Evolutionary conservation across 2,888 invertebrate species (phyloP).

Genomic region (Thymelicus sylvestris): DNA sequence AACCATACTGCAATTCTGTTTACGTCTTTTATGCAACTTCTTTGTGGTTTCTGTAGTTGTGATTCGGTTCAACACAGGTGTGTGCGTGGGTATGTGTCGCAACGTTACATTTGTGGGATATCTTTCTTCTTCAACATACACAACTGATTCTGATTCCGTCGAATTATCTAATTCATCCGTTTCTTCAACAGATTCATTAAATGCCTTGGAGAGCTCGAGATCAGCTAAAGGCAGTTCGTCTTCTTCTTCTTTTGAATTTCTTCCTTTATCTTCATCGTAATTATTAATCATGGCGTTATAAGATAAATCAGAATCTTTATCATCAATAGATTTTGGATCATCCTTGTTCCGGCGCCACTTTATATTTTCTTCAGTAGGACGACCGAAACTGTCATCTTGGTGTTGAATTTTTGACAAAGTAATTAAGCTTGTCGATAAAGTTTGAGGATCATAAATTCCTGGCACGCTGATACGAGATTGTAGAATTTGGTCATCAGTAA

Average conservation of each 20-base stretch:
- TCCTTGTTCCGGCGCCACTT: constrained; percentile 33
- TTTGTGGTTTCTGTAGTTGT: constrained; percentile 1
- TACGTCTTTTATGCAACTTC: constrained; percentile 39
- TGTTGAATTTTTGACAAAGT: not conserved
- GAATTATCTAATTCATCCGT: constrained; percentile 40
- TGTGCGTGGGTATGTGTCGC: not conserved
- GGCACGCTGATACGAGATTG: constrained; percentile 8
- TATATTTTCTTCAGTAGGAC: constrained; percentile 10
- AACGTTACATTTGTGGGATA: constrained; percentile 49
- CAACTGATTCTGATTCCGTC: constrained; percentile 33
- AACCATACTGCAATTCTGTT: constrained; percentile 59
- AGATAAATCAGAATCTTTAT: constrained; percentile 53
- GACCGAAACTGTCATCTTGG: constrained; percentile 12
- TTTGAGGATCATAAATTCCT: constrained; percentile 6
- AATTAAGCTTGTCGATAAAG: not conserved
- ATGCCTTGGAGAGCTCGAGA: constrained; percentile 7
- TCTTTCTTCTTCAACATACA: constrained; percentile 40
- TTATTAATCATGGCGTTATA: constrained; percentile 62
- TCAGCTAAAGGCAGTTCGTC: constrained; percentile 3
- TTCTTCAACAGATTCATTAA: constrained; percentile 31
- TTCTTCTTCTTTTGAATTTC: constrained; percentile 18
- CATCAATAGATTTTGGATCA: constrained; percentile 13
- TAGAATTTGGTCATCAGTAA: constrained; percentile 12
- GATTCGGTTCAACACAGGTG: not conserved
- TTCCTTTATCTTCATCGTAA: constrained; percentile 53